Base-by-base conservation (phyloP, 1,140 invertebrate species). In the Sinonovacula constricta region DNA sequence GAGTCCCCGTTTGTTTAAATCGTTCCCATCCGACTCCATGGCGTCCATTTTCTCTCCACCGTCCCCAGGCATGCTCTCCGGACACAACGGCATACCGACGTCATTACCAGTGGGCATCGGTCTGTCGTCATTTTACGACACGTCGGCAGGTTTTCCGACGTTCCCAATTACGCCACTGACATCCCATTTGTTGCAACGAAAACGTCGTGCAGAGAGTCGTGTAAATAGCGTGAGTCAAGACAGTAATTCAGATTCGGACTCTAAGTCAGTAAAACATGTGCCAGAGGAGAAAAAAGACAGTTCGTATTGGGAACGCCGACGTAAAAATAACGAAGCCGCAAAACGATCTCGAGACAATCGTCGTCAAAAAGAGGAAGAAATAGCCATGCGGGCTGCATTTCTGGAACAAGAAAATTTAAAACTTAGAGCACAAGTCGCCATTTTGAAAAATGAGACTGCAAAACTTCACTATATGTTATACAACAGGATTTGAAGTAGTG, bases 301-400 rank as follows among this genome's bases (percentile, higher is more conserved):
- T 0, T 94, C 94, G 0, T 99, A 99, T 87, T 95, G 94, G 92
- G 96, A 97, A 86, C 93, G 96, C 72, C 91, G 97, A 12, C 93
- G 95, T 70, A 97, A 97, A 88, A 99, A 99, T 88, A 99, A 99
- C 89, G 96, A 95, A 81, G 97, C 98, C 24, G 98, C 98, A 0
- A 99, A 99, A 90, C 93, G 97, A 69, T 98, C 97, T 0, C 92
- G 98, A 49, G 97, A 99, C 85, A 94, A 96, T 0, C 92, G 98
- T 68, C 93, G 97, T 83, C 93, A 94, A 15, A 97, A 98, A 87
- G 97, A 99, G 88, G 96, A 98, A 74, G 95, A 97, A 86, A 95
- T 98, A 22, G 96, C 97, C 0, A 95, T 98, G 36, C 91, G 96
- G 67, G 95, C 96, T 0, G 94, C 95, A 0, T 97, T 95, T 80